Base-by-base conservation (phyloP, 2,113 vertebrate genomes). In the Pachyramphus minor region DNA sequence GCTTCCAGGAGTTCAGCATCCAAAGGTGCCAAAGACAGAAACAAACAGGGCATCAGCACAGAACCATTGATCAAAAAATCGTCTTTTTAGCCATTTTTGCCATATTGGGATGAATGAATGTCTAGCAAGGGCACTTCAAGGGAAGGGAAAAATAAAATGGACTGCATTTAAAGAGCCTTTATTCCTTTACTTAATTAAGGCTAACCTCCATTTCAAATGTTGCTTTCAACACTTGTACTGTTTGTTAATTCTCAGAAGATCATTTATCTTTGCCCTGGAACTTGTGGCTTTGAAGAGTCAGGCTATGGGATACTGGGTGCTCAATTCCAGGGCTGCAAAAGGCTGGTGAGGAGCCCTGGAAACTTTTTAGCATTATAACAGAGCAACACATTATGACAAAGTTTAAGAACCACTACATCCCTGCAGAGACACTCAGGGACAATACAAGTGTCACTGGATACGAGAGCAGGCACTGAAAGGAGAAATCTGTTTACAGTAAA, bases 401-500 rank as follows among this genome's bases (percentile, higher is more conserved):
- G 94, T 94, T 93, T 94, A 92, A 97, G 93, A 97, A 96, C 86
- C 94, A 95, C 90, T 96, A 96, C 93, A 96, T 84, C 53, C 77
- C 69, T 59, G 68, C 92, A 56, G 90, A 96, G 83, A 78, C 88
- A 89, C 90, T 97, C 66, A 79, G 86, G 92, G 84, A 96, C 74
- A 96, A 94, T 92, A 93, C 83, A 90, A 96, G 95, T 93, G 95
- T 92, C 94, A 86, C 94, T 92, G 94, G 31, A 56, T 72, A 92
- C 0, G 24, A 96, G 88, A 95, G 92, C 68, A 87, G 85, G 60
- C 90, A 81, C 90, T 96, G 89, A 93, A 95, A 95, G 73, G 60
- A 94, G 93, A 75, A 94, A 89, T 87, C 64, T 96, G 96, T 94
- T 97, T 96, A 96, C 94, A 92, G 92, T 96, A 97, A 96, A 97